Conservation (phyloP, 2,888 invertebrate species). For the Lasiommata megera region DNA sequence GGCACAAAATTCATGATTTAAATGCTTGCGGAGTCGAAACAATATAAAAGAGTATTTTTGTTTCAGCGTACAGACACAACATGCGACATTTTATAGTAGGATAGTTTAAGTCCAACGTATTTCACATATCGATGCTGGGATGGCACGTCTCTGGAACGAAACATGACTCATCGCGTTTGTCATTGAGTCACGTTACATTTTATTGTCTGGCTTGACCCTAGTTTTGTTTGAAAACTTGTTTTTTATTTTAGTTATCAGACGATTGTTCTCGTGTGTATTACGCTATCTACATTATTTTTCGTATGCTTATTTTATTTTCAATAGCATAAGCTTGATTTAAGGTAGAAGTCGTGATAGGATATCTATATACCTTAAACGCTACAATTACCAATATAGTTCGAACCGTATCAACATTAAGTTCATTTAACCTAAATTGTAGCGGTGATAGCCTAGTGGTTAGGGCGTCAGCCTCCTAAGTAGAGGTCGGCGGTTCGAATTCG, state of each 20-base stretch:
- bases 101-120: neutral
- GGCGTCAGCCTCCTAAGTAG: too few relatives aligned
- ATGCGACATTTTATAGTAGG: neutral
- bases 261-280: neutral
- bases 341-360: too few relatives aligned
- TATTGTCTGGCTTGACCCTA: conserved; percentile 16
- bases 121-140: neutral
- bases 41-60: too few relatives aligned
- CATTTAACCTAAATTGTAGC: too few relatives aligned
- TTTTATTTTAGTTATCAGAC: neutral
- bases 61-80: neutral
- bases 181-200: conserved; percentile 20
- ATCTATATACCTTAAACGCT: too few relatives aligned
- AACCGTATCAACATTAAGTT: too few relatives aligned
- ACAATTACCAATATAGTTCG: too few relatives aligned
- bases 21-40: too few relatives aligned
- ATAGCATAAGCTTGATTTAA: too few relatives aligned
- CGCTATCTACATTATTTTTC: neutral
- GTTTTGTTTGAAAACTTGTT: conserved; percentile 6
- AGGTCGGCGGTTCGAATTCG: too few relatives aligned
- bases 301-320: too few relatives aligned
- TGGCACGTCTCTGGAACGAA: conserved; percentile 22
- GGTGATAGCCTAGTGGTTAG: too few relatives aligned
- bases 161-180: conserved; percentile 33
- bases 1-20: neutral